These are phyloP conservation scores for Halictus quadricinctus DNA, from an alignment of 2,888 invertebrate species.

Conservation along the genomic window DNA sequence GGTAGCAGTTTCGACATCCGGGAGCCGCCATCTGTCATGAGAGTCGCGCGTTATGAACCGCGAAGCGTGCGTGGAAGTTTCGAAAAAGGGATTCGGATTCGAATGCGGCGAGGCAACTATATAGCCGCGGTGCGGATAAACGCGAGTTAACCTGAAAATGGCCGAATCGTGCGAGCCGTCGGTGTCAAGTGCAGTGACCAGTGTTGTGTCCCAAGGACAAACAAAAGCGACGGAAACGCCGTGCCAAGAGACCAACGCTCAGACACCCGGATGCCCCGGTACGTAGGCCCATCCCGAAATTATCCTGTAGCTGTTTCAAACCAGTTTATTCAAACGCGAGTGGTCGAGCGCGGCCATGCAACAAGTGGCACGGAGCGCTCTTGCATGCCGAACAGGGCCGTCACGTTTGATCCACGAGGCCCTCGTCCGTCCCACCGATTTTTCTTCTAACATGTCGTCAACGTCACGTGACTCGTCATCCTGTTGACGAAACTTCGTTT, in stretches of 20 bases:
- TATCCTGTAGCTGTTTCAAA: constrained; percentile 46
- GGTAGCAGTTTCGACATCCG: constrained; percentile 27
- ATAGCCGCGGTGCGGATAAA: constrained; percentile 72
- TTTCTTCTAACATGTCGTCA: constrained; percentile 49
- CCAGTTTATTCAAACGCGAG: constrained; percentile 65
- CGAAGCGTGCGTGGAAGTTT: constrained; percentile 72
- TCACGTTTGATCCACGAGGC: constrained; percentile 21
- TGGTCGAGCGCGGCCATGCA: constrained; percentile 73
- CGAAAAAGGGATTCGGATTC: constrained; percentile 75
- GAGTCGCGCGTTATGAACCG: constrained; percentile 39
- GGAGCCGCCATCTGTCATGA: constrained; percentile 58
- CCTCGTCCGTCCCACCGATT: constrained; percentile 30
- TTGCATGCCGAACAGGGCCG: constrained; percentile 67
- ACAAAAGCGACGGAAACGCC: constrained; percentile 54
- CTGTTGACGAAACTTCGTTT: constrained; percentile 37
- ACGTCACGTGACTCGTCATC: constrained; percentile 55
- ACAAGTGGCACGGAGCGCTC: constrained; percentile 76
- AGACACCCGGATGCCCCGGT: constrained; percentile 69
- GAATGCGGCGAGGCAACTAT: constrained; percentile 72
- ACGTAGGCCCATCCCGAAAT: constrained; percentile 63
- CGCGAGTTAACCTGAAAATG: constrained; percentile 78
- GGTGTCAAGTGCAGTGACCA: constrained; percentile 73
- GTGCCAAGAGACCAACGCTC: constrained; percentile 59
- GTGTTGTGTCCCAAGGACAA: constrained; percentile 67
- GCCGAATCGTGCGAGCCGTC: constrained; percentile 76